phyloP scores from a whole-genome alignment of 2,888 invertebrate species.

The Lydus trimaculatus region DNA sequence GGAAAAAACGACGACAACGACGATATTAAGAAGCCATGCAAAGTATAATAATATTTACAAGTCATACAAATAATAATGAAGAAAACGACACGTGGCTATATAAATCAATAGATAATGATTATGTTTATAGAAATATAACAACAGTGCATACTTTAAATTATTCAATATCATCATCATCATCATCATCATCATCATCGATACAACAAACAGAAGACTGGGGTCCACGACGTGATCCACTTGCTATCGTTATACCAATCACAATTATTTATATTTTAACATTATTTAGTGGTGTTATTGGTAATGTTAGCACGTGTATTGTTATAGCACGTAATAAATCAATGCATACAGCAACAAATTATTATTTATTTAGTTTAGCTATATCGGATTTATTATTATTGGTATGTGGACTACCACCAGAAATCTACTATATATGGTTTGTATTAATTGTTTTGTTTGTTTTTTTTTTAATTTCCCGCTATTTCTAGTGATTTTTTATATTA shows the following conservation, averaged over 20 bases:
- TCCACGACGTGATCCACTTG: conserved; percentile 63
- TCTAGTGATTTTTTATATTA: neutral
- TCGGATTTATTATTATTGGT: conserved; percentile 81
- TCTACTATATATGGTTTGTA: conserved; percentile 73
- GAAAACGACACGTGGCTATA: neutral
- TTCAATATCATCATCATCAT: neutral
- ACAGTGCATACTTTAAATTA: neutral
- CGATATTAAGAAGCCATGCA: neutral
- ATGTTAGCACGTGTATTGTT: conserved; percentile 86
- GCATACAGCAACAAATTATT: conserved; percentile 84
- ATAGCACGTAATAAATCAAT: conserved; percentile 85
- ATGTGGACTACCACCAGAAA: conserved; percentile 84
- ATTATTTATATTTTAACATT: conserved; percentile 78
- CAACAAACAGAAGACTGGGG: conserved; percentile 47
- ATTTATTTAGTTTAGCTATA: conserved; percentile 84
- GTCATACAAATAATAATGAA: neutral
- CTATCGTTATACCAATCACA: conserved; percentile 72
- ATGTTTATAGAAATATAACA: neutral
- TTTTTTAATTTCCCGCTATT: neutral
- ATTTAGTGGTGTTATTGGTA: conserved; percentile 80
- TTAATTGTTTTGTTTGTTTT: neutral
- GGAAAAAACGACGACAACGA: neutral
- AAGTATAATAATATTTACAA: neutral
- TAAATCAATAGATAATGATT: neutral
- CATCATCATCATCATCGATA: conserved; percentile 14